phyloP scores from a whole-genome alignment of 2,888 invertebrate genomes.

The Caenorhabditis wallacei region DNA sequence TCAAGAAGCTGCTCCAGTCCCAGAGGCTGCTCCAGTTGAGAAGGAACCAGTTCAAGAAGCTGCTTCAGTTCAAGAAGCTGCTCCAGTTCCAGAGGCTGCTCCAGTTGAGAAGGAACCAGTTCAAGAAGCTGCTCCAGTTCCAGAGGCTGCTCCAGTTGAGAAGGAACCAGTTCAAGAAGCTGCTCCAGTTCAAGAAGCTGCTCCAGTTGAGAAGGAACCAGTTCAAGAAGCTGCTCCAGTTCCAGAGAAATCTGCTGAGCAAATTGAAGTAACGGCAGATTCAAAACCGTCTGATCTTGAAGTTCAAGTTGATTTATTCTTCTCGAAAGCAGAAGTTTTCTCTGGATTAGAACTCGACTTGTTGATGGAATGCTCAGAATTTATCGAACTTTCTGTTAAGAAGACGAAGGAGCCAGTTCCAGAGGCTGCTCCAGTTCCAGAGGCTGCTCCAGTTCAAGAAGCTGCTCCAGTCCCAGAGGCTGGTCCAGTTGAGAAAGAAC shows the following conservation, averaged over 20 bases:
- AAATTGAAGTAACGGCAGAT: not conserved
- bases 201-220: no score
- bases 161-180: no score
- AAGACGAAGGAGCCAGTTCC: no score
- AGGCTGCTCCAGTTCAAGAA: no score
- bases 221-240: not conserved
- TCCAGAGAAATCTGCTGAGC: not conserved
- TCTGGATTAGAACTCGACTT: constrained; percentile 9
- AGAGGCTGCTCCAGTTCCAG: no score
- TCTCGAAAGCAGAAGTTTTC: constrained; percentile 21
- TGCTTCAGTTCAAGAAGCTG: no score
- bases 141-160: not conserved
- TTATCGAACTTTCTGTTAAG: not conserved
- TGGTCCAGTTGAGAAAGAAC: no score
- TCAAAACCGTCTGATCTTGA: not conserved
- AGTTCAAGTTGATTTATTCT: constrained; percentile 7
- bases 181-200: no score
- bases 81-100: no score
- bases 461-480: no score
- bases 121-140: not conserved
- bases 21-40: not conserved
- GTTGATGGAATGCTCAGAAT: constrained; percentile 11
- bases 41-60: no score
- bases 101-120: no score
- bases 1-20: not conserved